Evolutionary conservation across 2,797 vertebrate species (phyloP), one percentile per base, ranked within the genome.

Genomic region (Enteromius unitaeniatus): DNA sequence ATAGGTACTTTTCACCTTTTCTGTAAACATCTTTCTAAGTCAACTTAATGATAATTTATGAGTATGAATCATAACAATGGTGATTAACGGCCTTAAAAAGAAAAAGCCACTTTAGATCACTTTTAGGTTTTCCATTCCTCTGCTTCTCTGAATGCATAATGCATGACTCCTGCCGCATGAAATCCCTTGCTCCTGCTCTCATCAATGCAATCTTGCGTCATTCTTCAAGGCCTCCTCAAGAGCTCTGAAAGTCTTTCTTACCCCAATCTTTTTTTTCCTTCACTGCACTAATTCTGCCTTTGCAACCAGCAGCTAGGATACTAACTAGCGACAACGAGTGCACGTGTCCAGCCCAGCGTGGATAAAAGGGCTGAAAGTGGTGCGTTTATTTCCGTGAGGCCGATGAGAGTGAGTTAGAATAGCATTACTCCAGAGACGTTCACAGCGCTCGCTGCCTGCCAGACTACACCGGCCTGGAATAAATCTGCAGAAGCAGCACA

Each of bases 381-480:
- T 85, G 88, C 78, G 65, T 86, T 90, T 87, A 87, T 85, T 89
- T 88, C 31, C 74, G 77, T 80, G 72, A 70, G 53, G 53, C 81
- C 86, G 86, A 79, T 74, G 82, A 88, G 85, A 89, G 78, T 1
- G 53, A 55, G 79, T 47, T 21, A 65, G 65, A 78, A 75, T 34
- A 77, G 37, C n/a, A 14, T 60, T 6, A 1, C 53, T 77, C 6
- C 49, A 74, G 51, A 76, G 73, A 58, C 3, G 6, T 6, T n/a
- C 19, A 47, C 37, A 55, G 45, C 7, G 15, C 69, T 49, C 23
- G 3, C 17, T 0, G 49, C 19, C 10, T 55, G 49, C 37, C 23
- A 72, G 23, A 49, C 2, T 11, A 31, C 45, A 19, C n/a, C 26
- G 34, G n/a, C 53, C 74, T 68, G 75, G 21, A 79, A 82, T 69